Evolutionary conservation across 2,888 invertebrate genomes (phyloP).

Genomic region (Nomada ruficornis): DNA sequence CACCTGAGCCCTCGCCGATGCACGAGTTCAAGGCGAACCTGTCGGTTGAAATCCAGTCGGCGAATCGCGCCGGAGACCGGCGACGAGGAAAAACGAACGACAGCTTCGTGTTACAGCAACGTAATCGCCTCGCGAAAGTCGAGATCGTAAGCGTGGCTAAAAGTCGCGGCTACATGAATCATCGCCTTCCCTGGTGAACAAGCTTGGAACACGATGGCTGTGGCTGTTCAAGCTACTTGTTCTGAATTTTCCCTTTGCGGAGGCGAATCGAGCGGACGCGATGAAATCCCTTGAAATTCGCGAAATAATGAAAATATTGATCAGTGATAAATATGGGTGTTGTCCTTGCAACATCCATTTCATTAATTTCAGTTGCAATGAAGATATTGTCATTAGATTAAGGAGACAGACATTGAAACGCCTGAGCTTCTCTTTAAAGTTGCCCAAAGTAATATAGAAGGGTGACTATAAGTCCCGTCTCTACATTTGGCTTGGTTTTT

Average conservation of each 20-base stretch:
- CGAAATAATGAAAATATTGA: too few relatives aligned
- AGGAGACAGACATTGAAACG: too few relatives aligned
- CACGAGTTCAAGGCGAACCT: slow-evolving; percentile 69
- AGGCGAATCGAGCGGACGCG: too few relatives aligned
- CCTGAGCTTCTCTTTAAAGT: neutral
- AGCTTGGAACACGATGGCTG: slow-evolving; percentile 34
- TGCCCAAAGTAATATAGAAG: too few relatives aligned
- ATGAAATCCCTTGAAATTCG: too few relatives aligned
- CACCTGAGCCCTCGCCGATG: slow-evolving; percentile 11
- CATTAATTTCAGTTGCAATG: too few relatives aligned
- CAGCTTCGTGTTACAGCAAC: slow-evolving; percentile 61
- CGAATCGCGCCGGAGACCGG: slow-evolving; percentile 64
- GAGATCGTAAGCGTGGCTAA: slow-evolving; percentile 30
- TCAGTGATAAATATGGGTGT: too few relatives aligned
- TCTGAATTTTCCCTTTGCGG: neutral
- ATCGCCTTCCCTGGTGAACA: slow-evolving; percentile 46
- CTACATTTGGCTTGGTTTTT: neutral
- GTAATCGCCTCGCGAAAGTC: slow-evolving; percentile 50
- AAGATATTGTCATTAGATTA: too few relatives aligned
- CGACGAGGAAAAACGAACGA: slow-evolving; percentile 52
- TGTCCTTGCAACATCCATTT: too few relatives aligned
- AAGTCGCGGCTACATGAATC: slow-evolving; percentile 55
- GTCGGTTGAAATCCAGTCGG: slow-evolving; percentile 67
- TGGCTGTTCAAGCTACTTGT: slow-evolving; percentile 11
- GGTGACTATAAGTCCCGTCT: too few relatives aligned